Evolutionary conservation across 1,140 invertebrate genomes (phyloP), one percentile per base, ranked within the genome.

Genomic region (Heliconius hewitsoni): DNA sequence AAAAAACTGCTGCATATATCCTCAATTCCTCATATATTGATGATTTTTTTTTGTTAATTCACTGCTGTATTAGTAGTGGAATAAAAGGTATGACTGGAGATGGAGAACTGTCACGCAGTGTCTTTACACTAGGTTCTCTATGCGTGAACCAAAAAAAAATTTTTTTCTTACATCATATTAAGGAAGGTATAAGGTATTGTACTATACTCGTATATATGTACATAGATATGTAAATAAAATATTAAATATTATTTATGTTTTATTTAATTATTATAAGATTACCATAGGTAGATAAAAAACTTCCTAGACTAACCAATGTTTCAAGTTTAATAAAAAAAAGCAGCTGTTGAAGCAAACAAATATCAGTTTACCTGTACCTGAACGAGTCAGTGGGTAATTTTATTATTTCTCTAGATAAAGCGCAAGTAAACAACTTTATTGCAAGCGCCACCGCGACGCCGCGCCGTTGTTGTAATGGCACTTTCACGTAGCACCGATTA

Each of bases 401-500:
- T 37, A 30, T 76, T 70, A 71, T 76, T 73, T 52, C 52, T 72
- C 66, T 66, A n/a, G 39, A 73, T 73, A 73, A 70, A 46, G 23
- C 55, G 74, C 60, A 74, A 76, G 78, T 27, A 80, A 76, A 76
- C 55, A 80, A 60, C 71, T 80, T 80, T 76, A 76, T 37, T 39
- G 19, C 74, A 75, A 75, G 73, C 79, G 79, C 79, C 79, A 46
- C 70, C 19, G 37, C 74, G 74, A 80, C 71, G 78, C 78, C 74
- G 71, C 71, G 78, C 78, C 78, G 71, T 37, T 66, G 71, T 74
- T 70, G 75, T 76, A 80, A 80, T 80, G 78, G 75, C 72, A 80
- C 78, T 80, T 80, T 80, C 78, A 80, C 78, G 78, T 80, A 73
- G 52, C 34, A 76, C 76, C 79, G 79, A 76, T 76, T 52, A 46